phyloP scores from a whole-genome alignment of 2,113 vertebrate species.

The Thermophis baileyi region DNA sequence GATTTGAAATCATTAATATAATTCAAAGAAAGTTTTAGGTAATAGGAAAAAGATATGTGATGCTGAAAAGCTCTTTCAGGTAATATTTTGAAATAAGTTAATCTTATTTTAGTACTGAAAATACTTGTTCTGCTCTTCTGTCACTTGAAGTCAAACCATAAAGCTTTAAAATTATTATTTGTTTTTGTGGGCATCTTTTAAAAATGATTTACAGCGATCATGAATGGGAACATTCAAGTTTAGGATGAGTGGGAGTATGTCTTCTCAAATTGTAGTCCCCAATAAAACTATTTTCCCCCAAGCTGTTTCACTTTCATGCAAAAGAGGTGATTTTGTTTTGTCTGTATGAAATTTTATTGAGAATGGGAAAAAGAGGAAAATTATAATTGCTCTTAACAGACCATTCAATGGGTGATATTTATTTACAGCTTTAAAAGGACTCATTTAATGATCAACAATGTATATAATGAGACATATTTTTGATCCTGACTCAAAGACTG shows the following conservation, averaged over 20 bases:
- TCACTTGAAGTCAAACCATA: neutral
- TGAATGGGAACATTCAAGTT: neutral
- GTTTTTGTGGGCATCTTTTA: neutral
- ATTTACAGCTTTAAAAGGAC: neutral
- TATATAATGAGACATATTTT: neutral
- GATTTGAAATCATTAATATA: neutral
- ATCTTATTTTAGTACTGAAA: neutral
- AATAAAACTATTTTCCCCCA: neutral
- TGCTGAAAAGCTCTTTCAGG: neutral
- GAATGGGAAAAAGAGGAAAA: neutral
- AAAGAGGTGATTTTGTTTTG: neutral
- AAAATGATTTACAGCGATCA: neutral
- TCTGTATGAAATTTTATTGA: neutral
- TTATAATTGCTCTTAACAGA: neutral
- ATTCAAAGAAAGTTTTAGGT: neutral
- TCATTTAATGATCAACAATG: neutral
- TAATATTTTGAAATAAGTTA: neutral
- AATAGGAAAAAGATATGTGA: neutral
- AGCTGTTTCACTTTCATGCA: neutral
- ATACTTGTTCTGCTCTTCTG: neutral
- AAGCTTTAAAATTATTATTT: neutral
- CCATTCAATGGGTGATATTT: neutral
- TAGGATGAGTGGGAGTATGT: neutral
- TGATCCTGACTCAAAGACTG: neutral
- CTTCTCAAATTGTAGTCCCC: neutral